Base-by-base conservation (phyloP, 2,888 invertebrate species). In the Panorpa germanica region DNA sequence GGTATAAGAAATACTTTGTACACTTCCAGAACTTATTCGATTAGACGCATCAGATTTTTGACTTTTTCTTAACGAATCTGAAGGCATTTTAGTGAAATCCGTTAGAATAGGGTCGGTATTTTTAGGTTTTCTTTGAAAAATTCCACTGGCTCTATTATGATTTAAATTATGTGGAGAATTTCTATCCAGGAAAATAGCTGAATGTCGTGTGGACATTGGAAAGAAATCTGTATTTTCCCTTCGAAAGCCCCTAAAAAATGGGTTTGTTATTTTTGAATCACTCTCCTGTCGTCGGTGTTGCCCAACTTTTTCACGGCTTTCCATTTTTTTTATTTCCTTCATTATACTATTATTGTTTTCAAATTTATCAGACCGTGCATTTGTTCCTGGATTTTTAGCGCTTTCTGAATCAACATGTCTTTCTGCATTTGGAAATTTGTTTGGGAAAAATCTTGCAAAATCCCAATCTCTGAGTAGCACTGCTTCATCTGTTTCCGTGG, bases 221-320 rank as follows among this genome's bases (percentile, higher is more conserved):
- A 81, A 78, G 44, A 83, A 71, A 50, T 83, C 82, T 1, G 82
- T 81, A 50, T 81, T 80, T 50, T 83, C 82, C 38, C 83, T 64
- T 35, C 82, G 64, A 51, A 83, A 82, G 19, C 75, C 77, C 40
- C 78, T 65, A 39, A 75, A 70, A 53, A 80, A 78, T 36, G 74
- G 64, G 43, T 68, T 70, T 27, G 69, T 63, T 41, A 77, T 57
- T 49, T 69, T 74, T 9, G 67, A 62, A 45, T 78, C 80, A 35
- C 74, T 64, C 38, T 80, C 78, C 49, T 74, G 73, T 36, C 77
- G 66, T 41, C 77, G 67, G 47, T 75, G 73, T 37, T 31, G 34
- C 31, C 31, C 24, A 36, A 32, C 29, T 37, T 28, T 33, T 26
- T 25, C 25, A 31, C 18, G 16, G 26, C 31, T 34, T 19, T 25